Percentiles rank a stretch among this genome's conserved stretches.
Conservation (phyloP, 2,113 vertebrate species). For the Catagonus wagneri region DNA sequence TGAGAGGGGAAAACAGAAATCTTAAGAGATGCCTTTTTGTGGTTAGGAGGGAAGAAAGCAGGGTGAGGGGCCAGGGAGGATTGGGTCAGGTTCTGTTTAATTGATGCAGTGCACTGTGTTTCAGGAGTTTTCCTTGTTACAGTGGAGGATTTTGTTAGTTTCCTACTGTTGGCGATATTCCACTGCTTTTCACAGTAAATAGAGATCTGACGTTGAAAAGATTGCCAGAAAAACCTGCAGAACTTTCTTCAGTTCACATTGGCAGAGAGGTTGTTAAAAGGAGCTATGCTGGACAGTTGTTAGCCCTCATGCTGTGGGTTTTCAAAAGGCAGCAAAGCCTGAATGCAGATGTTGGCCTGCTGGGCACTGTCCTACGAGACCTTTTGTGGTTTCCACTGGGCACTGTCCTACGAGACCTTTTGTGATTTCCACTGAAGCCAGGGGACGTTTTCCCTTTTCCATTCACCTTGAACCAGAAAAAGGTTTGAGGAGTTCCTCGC, state of each 20-base stretch:
- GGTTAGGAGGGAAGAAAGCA: background rate
- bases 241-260: background rate
- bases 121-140: background rate
- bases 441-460: too few species aligned
- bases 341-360: background rate
- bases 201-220: background rate
- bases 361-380: background rate
- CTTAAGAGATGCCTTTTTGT: too few species aligned
- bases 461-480: background rate
- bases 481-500: background rate
- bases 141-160: background rate
- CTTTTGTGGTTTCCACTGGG: background rate
- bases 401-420: background rate
- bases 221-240: background rate
- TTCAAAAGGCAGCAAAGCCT: background rate
- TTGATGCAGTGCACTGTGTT: rapidly evolving
- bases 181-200: background rate
- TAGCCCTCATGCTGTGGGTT: background rate
- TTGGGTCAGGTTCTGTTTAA: background rate
- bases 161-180: background rate
- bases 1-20: background rate
- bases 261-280: background rate
- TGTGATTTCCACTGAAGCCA: too few species aligned
- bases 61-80: too few species aligned
- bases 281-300: background rate